These are phyloP conservation scores for Aporophyla nigra DNA, from an alignment of 2,888 invertebrate species.

Conservation along the genomic window DNA sequence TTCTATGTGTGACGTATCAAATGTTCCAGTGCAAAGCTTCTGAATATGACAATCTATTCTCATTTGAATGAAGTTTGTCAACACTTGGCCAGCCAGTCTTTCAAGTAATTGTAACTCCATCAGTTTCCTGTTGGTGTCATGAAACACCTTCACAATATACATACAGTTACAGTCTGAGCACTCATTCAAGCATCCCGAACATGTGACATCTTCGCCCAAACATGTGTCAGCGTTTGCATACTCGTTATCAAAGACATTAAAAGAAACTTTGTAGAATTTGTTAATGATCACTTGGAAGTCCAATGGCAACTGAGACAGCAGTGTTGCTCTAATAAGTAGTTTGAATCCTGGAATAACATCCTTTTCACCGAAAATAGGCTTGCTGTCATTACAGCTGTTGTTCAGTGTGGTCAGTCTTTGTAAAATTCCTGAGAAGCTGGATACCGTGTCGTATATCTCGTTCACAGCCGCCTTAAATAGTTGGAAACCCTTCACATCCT, in stretches of 20 bases:
- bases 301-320: slow-evolving; percentile 93
- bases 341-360: slow-evolving; percentile 91
- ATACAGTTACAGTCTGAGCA: slow-evolving; percentile 91
- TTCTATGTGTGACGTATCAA: slow-evolving; percentile 95
- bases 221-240: slow-evolving; percentile 86
- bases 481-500: slow-evolving; percentile 91
- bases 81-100: slow-evolving; percentile 95
- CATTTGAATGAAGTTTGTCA: slow-evolving; percentile 95
- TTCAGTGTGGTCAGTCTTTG: slow-evolving; percentile 90
- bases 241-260: slow-evolving; percentile 92
- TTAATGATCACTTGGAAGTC: slow-evolving; percentile 93
- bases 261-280: slow-evolving; percentile 94
- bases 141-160: slow-evolving; percentile 93
- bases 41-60: slow-evolving; percentile 96
- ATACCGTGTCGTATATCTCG: slow-evolving; percentile 91
- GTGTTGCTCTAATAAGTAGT: slow-evolving; percentile 92
- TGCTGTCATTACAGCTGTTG: slow-evolving; percentile 83
- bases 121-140: slow-evolving; percentile 95
- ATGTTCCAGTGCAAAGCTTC: slow-evolving; percentile 96
- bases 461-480: slow-evolving; percentile 93
- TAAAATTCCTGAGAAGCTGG: slow-evolving; percentile 90
- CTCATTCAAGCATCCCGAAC: slow-evolving; percentile 94
- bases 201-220: slow-evolving; percentile 91
- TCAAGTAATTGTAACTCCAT: slow-evolving; percentile 95
- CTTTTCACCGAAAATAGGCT: slow-evolving; percentile 89